A percentile compares a stretch with the other conserved stretches of the same genome.
Conservation (phyloP, 2,113 vertebrate genomes). For the Lagenorhynchus albirostris region DNA sequence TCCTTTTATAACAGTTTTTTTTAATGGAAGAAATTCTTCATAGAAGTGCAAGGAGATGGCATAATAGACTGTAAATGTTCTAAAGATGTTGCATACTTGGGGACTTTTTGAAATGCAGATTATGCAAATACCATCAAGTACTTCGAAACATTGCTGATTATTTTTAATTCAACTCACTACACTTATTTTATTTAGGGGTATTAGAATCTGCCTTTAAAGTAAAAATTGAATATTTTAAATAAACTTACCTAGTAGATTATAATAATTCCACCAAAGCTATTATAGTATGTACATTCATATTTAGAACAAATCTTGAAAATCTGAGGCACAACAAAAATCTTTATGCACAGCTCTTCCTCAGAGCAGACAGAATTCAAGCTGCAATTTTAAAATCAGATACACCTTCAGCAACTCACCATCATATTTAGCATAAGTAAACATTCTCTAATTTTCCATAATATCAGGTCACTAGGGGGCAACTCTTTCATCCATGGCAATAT, state of each 20-base stretch:
- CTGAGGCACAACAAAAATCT: not conserved
- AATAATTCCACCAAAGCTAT: not conserved
- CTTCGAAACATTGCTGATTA: not conserved
- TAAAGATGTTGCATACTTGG: conserved; percentile 62
- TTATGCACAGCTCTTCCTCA: not conserved
- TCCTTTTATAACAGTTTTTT: conserved; percentile 56
- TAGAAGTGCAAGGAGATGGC: conserved; percentile 36
- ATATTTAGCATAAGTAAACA: not conserved
- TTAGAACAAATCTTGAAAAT: conserved; percentile 29
- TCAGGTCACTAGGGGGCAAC: not conserved
- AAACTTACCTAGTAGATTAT: not conserved
- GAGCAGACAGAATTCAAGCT: not conserved
- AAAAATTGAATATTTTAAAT: not conserved
- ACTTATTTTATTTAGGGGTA: not conserved
- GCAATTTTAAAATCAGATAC: conserved; percentile 4
- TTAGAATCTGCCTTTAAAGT: conserved; percentile 11
- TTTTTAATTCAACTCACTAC: not conserved
- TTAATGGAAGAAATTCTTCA: conserved; percentile 60
- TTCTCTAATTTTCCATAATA: not conserved
- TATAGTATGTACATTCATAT: conserved; percentile 3
- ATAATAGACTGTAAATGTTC: conserved; percentile 29
- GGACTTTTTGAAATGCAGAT: conserved; percentile 47
- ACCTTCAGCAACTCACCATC: not conserved
- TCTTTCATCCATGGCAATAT: not conserved
- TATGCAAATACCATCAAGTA: conserved; percentile 45